Evolutionary conservation across 2,113 vertebrate genomes (phyloP), one percentile per base, ranked within the genome.

Genomic region (Pangasianodon gigas): DNA sequence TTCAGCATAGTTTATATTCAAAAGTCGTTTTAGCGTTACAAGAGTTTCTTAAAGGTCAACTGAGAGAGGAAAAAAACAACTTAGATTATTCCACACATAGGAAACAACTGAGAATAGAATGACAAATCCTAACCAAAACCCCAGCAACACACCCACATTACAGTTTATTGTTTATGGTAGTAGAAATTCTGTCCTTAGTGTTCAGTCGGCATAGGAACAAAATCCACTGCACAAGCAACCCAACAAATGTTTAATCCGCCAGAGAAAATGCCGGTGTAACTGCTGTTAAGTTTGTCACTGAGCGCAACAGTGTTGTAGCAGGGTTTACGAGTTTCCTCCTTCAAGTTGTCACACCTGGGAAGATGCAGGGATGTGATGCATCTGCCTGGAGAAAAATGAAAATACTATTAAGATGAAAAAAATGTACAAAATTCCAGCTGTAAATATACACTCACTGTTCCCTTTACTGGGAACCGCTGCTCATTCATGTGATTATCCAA

Each of bases 381-480:
- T 94, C 94, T 94, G 94, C 95, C 94, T 97, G 96, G 93, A 95
- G 95, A 96, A 94, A 97, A 95, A 96, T 94, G 24, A 95, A 95
- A 94, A 95, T 89, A 95, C 91, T 91, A 94, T 96, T 95, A 91
- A 91, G 87, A 93, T 69, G 29, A 0, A 69, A 46, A 26, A 3
- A 16, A 0, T 26, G 16, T 24, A 5, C 8, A 65, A 85, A 65
- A 19, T 84, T 24, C 14, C 21, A 65, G 37, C 5, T 62, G 19
- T 85, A 48, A 54, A 58, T 56, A 19, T 5, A 37, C 8, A 37
- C 8, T 21, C 8, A 21, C 11, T n/a, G 46, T 51, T 3, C 2
- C 6, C 11, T n/a, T 51, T 32, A n/a, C 6, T 52, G 14, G 26
- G 26, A n/a, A 29, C 46, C 51, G 29, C 0, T 52, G 48, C 44